Evolutionary conservation across 1,140 invertebrate species (phyloP), one percentile per base, ranked within the genome.

Genomic region (Gonatopus flavifemur): DNA sequence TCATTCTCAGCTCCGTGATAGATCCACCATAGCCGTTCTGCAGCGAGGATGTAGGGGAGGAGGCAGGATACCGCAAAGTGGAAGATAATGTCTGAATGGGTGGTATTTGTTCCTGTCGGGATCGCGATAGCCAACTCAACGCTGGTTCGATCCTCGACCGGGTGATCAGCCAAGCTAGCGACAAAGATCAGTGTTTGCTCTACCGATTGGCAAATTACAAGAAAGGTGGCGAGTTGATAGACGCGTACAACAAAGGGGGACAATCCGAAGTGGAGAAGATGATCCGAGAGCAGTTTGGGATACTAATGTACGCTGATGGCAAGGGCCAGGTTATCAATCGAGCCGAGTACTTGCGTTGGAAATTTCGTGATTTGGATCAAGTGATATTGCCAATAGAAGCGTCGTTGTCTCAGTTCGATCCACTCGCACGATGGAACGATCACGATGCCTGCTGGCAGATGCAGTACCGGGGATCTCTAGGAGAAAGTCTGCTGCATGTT

Each of bases 391-490:
- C 90, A 3, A 91, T 94, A 44, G 90, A 93, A 70, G 86, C 88
- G 0, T 89, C 86, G 0, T 75, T 90, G 0, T 88, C 86, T 16
- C 82, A 84, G 1, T 89, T 90, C 65, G 91, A 94, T 76, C 91
- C 91, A 0, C 73, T 94, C 3, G 86, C 86, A 1, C 89, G 89
- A 58, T 94, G 91, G 91, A 81, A 81, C 43, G 91, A 95, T 68
- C 93, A 96, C 70, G 88, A 91, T 51, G 93, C 93, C 0, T 97
- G 94, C 68, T 99, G 96, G 96, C 92, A 96, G 72, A 92, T 98
- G 87, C 90, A 95, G 59, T 94, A 95, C 69, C 82, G 96, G 25
- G 96, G 96, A 0, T 93, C 93, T 0, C 78, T 98, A 0, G 96
- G 96, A 1, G 96, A 99, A 79, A 95, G 90, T 3, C 75, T 98